phyloP scores from a whole-genome alignment of 2,888 invertebrate species.

The Portevinia maculata region DNA sequence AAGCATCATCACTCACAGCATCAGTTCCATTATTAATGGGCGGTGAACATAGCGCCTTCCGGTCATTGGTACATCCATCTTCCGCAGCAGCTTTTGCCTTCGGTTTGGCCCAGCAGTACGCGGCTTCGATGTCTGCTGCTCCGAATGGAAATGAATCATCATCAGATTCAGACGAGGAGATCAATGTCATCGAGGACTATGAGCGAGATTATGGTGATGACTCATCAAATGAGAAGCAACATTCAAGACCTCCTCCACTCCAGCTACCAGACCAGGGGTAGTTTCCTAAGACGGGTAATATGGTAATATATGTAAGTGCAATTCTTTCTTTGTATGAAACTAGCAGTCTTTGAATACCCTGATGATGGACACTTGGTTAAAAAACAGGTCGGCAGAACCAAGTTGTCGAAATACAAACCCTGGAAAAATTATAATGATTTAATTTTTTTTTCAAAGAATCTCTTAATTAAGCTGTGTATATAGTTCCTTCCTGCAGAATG shows the following conservation, averaged over 20 bases:
- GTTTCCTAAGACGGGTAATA: background rate
- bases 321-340: too few species aligned
- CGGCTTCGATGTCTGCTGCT: slow-evolving; percentile 74
- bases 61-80: slow-evolving; percentile 87
- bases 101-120: slow-evolving; percentile 80
- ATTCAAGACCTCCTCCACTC: background rate
- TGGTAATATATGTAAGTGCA: background rate
- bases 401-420: too few species aligned
- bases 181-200: slow-evolving; percentile 90
- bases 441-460: too few species aligned
- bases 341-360: too few species aligned
- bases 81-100: slow-evolving; percentile 84
- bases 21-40: slow-evolving; percentile 88
- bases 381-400: too few species aligned
- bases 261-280: background rate
- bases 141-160: slow-evolving; percentile 40
- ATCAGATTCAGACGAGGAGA: slow-evolving; percentile 85
- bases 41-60: slow-evolving; percentile 95
- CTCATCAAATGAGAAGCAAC: slow-evolving; percentile 32
- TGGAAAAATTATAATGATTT: too few species aligned
- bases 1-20: slow-evolving; percentile 82
- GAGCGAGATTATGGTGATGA: slow-evolving; percentile 79
- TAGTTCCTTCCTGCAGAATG: too few species aligned
- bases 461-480: too few species aligned
- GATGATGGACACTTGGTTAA: too few species aligned